Evolutionary conservation across 1,140 invertebrate species (phyloP).

Genomic region (Lepidostoma basale): DNA sequence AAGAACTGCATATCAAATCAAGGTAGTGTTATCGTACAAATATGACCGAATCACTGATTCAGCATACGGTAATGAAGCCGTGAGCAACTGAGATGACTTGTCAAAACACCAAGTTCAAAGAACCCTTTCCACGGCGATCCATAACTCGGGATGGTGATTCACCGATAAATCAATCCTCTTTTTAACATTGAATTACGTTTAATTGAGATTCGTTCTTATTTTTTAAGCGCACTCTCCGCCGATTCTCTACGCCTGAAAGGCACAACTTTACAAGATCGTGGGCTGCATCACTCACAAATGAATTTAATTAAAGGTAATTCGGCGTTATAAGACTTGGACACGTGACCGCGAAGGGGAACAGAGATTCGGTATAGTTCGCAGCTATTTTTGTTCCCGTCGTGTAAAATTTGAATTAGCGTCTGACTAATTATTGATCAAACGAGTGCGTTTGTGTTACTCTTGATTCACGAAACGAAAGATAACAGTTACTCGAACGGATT

Average conservation of each 20-base stretch:
- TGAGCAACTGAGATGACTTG: slow-evolving; percentile 3
- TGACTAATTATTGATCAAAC: too few relatives aligned
- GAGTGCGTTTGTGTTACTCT: too few relatives aligned
- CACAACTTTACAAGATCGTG: background rate
- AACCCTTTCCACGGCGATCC: background rate
- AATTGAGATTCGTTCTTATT: background rate
- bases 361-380: background rate
- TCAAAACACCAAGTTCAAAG: slow-evolving; percentile 16
- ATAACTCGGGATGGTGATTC: background rate
- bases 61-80: background rate
- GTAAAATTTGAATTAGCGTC: too few relatives aligned
- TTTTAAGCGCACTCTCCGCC: background rate
- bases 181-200: background rate
- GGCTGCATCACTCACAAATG: background rate
- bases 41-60: too few relatives aligned
- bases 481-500: too few relatives aligned
- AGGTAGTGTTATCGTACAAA: too few relatives aligned
- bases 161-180: background rate
- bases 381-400: background rate
- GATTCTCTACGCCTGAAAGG: background rate
- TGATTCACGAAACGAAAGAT: too few relatives aligned
- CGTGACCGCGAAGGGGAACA: background rate
- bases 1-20: too few relatives aligned
- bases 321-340: background rate
- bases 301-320: background rate